These are phyloP conservation scores for Cephalotes varians DNA, from an alignment of 2,888 invertebrate species.

Conservation along the genomic window DNA sequence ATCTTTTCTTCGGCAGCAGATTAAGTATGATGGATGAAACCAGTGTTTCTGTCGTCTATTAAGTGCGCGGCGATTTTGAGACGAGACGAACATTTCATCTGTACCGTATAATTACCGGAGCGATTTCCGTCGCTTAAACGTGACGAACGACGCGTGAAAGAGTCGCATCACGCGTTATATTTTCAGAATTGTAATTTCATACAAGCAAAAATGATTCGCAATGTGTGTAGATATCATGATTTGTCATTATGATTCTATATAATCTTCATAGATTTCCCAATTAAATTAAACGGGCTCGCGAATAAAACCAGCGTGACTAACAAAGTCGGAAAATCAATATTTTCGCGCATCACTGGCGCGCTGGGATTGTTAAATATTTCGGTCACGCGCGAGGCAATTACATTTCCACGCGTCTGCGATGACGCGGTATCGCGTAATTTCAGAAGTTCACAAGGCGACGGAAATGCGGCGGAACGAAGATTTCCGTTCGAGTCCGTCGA, in stretches of 20 bases:
- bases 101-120: constrained; percentile 13
- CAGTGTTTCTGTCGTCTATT: constrained; percentile 53
- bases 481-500: constrained; percentile 49
- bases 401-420: constrained; percentile 40
- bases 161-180: neutral
- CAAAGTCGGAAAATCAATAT: constrained; percentile 32
- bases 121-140: neutral
- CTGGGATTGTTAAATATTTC: constrained; percentile 42
- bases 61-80: constrained; percentile 49
- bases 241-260: neutral
- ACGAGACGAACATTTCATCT: constrained; percentile 9
- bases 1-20: constrained; percentile 49
- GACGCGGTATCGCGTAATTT: constrained; percentile 41
- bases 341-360: constrained; percentile 20
- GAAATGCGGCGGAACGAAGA: constrained; percentile 45
- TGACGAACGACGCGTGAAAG: neutral
- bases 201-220: neutral
- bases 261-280: constrained; percentile 5
- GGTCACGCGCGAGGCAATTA: constrained; percentile 43
- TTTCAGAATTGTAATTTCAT: neutral
- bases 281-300: constrained; percentile 23
- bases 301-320: neutral
- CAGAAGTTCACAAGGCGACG: constrained; percentile 29
- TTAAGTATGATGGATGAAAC: constrained; percentile 57
- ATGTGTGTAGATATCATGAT: constrained; percentile 2